Conservation (phyloP, 2,797 vertebrate genomes). For the Cossypha polioptera region DNA sequence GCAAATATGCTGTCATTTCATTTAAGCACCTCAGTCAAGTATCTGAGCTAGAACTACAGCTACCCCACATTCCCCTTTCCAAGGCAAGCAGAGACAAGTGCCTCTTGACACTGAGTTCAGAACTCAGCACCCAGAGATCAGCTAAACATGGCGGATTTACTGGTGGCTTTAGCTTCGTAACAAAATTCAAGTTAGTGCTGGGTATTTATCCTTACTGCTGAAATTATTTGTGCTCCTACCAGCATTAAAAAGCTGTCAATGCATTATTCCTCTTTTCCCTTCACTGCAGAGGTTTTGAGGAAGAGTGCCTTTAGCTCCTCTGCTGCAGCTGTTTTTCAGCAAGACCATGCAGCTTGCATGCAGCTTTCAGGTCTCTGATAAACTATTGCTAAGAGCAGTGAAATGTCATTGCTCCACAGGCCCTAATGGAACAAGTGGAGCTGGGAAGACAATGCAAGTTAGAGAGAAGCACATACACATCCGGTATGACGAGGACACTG, state of each 20-base stretch:
- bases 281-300: background rate
- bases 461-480: conserved; percentile 68
- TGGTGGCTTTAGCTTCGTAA: background rate
- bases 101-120: accelerated
- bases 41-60: background rate
- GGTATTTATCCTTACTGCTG: background rate
- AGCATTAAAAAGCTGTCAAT: background rate
- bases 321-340: accelerated
- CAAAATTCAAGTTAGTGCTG: background rate
- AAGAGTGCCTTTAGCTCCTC: background rate
- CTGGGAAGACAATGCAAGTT: background rate
- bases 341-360: accelerated
- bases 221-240: background rate
- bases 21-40: background rate
- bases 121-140: background rate
- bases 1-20: background rate
- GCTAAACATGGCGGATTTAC: background rate
- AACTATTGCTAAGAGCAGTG: background rate
- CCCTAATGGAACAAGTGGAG: background rate
- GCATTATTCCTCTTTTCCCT: background rate
- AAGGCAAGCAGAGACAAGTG: background rate
- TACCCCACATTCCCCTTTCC: background rate
- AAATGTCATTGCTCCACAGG: conserved; percentile 33
- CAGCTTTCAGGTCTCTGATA: background rate
- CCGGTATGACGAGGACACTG: conserved; percentile 50